Base-by-base conservation (phyloP, 2,888 invertebrate genomes). In the Agriopis aurantiaria region DNA sequence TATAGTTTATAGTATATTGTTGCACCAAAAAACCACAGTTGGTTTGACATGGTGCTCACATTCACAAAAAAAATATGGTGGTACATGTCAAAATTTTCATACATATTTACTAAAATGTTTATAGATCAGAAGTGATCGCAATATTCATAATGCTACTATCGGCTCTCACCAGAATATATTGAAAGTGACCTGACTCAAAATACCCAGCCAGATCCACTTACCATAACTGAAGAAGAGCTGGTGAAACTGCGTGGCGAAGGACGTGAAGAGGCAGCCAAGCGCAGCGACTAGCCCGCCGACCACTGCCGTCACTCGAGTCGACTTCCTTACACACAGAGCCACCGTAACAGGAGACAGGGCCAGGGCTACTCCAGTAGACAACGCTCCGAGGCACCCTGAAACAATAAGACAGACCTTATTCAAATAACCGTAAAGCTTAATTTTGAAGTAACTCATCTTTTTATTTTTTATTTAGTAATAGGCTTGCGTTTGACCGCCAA, bases 231-330 rank as follows among this genome's bases (percentile, higher is more conserved):
- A 97, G 95, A 97, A 97, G 71, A 98, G 95, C 88, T 98, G 98
- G 91, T 98, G 98, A 87, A 97, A 97, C 91, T 98, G 97, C 70
- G 97, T 96, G 69, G 98, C 98, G 88, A 98, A 98, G 69, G 98
- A 98, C 9, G 98, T 97, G 93, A 98, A 98, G 75, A 98, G 96
- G 84, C 97, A 97, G 62, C 98, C 98, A 17, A 98, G 95, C 3
- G 98, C 97, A 0, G 97, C 97, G 63, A 98, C 96, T 74, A 98
- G 95, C 9, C 98, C 98, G 61, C 98, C 98, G 82, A 98, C 96
- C 61, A 98, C 98, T 4, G 98, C 98, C 10, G 97, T 97, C 75
- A 98, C 96, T 70, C 98, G 95, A n/a, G 97, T 97, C 57, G 97
- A 97, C 93, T 97, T 98, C 85, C 97, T 95, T 75, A 97, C 96